Conservation (phyloP, 2,888 invertebrate genomes). For the Pandemis corylana region DNA sequence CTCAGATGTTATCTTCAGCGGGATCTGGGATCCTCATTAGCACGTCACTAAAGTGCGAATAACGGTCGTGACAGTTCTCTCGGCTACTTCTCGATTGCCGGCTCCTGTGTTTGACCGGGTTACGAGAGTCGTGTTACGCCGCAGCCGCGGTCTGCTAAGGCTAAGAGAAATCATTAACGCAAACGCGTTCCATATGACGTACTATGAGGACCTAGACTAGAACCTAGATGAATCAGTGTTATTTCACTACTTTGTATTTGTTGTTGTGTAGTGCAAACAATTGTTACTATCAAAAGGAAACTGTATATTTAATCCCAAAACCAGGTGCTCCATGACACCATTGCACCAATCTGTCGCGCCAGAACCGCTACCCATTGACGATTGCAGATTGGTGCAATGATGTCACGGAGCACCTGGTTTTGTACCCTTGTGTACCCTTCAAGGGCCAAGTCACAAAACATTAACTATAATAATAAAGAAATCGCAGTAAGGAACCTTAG, state of each 20-base stretch:
- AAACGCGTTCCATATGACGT: not conserved
- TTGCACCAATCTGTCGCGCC: too few relatives aligned
- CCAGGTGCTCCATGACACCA: too few relatives aligned
- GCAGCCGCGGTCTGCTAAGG: not conserved
- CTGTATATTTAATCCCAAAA: too few relatives aligned
- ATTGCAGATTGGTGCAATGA: too few relatives aligned
- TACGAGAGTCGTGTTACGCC: conserved; percentile 5
- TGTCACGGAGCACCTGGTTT: too few relatives aligned
- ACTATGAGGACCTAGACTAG: not conserved
- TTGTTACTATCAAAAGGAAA: too few relatives aligned
- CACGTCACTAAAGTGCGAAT: conserved; percentile 43
- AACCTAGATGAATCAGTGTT: not conserved
- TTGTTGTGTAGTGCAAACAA: too few relatives aligned
- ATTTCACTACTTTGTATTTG: not conserved
- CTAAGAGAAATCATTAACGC: not conserved
- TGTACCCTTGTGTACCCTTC: too few relatives aligned
- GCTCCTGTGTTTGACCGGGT: conserved; percentile 24
- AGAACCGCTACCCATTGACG: too few relatives aligned
- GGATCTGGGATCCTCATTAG: conserved; percentile 21
- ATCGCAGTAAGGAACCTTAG: too few relatives aligned
- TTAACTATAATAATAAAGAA: too few relatives aligned
- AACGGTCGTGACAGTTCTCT: conserved; percentile 70
- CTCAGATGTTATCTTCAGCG: conserved; percentile 11
- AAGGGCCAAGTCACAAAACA: too few relatives aligned
- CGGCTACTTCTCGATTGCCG: conserved; percentile 7